phyloP scores from a whole-genome alignment of 2,888 invertebrate genomes.

The Phaedon cochleariae region DNA sequence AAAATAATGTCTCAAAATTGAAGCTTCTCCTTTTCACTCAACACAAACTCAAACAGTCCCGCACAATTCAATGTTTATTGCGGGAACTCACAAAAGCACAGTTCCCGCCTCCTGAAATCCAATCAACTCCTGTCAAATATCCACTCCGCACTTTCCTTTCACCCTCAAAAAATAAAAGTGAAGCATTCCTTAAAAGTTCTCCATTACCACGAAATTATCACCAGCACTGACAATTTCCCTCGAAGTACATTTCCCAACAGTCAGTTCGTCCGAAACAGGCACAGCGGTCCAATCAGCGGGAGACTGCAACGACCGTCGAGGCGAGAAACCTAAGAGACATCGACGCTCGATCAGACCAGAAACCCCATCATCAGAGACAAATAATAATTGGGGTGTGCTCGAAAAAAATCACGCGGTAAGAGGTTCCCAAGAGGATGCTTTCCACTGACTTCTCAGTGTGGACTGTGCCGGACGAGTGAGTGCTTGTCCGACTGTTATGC shows the following conservation, averaged over 20 bases:
- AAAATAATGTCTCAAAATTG: too few species aligned
- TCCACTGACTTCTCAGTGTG: conserved; percentile 56
- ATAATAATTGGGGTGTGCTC: too few species aligned
- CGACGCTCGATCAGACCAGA: conserved; percentile 40
- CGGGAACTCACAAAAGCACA: too few species aligned
- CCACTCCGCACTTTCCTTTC: too few species aligned
- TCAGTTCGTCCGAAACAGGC: background rate
- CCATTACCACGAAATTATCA: too few species aligned
- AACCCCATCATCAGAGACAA: conserved; percentile 37
- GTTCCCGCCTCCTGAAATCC: too few species aligned
- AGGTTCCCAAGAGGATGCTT: conserved; percentile 46
- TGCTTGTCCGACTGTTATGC: conserved; percentile 62
- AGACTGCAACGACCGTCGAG: conserved; percentile 41
- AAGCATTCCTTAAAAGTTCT: too few species aligned
- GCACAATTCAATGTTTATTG: too few species aligned
- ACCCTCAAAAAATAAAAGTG: too few species aligned
- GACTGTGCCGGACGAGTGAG: conserved; percentile 64
- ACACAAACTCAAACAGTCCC: too few species aligned
- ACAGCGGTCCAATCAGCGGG: conserved; percentile 19
- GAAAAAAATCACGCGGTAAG: conserved; percentile 47
- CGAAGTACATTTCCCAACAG: background rate
- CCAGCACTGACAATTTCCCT: background rate
- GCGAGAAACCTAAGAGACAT: conserved; percentile 42
- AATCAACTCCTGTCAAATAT: too few species aligned
- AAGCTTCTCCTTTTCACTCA: too few species aligned